phyloP scores from a whole-genome alignment of 2,888 invertebrate species.

The Frankliniella intonsa region DNA sequence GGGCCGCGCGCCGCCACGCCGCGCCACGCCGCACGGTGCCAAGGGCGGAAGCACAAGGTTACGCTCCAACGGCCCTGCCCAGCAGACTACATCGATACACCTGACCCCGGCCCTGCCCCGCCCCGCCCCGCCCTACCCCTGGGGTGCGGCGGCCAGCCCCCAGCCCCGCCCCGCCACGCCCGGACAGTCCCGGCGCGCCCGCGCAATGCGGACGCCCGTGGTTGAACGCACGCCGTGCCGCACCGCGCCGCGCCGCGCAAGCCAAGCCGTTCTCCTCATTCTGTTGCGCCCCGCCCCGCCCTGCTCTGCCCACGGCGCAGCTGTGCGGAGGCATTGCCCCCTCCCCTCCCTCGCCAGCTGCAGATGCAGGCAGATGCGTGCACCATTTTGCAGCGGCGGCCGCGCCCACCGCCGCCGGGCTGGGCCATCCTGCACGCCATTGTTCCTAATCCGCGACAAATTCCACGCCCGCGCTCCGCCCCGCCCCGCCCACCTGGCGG shows the following conservation, averaged over 20 bases:
- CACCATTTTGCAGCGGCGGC: background rate
- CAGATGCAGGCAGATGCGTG: background rate
- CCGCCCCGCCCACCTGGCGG: background rate
- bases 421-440: background rate
- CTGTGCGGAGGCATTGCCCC: background rate
- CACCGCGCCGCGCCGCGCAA: background rate
- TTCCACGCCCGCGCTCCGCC: background rate
- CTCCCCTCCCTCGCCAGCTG: no score
- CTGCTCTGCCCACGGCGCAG: background rate
- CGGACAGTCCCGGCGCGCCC: background rate
- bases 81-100: background rate
- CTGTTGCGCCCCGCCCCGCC: no score
- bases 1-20: background rate
- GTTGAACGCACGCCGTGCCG: background rate
- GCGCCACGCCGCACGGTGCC: background rate
- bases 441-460: background rate
- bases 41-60: conserved; percentile 6
- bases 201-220: background rate
- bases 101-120: background rate
- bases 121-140: background rate
- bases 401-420: background rate
- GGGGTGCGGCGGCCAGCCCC: background rate
- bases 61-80: background rate
- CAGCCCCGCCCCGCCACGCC: background rate
- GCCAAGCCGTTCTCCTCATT: background rate